Percentiles rank a stretch among this genome's conserved stretches.
Conservation (phyloP, 2,888 invertebrate species). For the Encarsia formosa region DNA sequence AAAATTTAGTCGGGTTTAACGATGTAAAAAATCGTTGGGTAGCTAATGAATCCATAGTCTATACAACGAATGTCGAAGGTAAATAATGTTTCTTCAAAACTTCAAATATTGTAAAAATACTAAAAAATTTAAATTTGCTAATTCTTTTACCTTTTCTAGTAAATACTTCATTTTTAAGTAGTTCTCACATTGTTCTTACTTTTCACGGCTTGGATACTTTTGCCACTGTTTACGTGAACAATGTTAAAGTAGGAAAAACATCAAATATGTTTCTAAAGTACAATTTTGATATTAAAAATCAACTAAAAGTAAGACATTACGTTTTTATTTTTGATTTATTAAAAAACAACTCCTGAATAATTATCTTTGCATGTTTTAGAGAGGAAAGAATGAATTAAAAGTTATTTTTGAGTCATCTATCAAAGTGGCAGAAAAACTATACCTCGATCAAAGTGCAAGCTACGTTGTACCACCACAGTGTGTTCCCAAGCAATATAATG, state of each 20-base stretch:
- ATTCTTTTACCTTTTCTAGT: conserved; percentile 48
- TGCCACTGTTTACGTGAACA: conserved; percentile 71
- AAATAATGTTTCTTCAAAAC: conserved; percentile 30
- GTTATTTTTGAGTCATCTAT: conserved; percentile 66
- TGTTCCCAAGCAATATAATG: conserved; percentile 69
- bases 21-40: conserved; percentile 82
- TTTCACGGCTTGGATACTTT: conserved; percentile 87
- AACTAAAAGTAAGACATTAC: conserved; percentile 55
- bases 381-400: conserved; percentile 58
- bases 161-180: conserved; percentile 37
- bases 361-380: too few species aligned
- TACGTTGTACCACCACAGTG: conserved; percentile 72
- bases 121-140: too few species aligned
- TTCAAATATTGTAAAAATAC: too few species aligned
- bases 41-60: conserved; percentile 75
- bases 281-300: conserved; percentile 63
- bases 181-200: conserved; percentile 57
- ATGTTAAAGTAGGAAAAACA: conserved; percentile 59
- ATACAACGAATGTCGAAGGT: conserved; percentile 66
- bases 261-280: conserved; percentile 86
- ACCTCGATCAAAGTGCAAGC: conserved; percentile 46
- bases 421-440: conserved; percentile 53
- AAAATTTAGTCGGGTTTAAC: conserved; percentile 68
- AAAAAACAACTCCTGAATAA: neutral
- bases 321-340: neutral